Percentiles rank a stretch among this genome's conserved stretches.
These are phyloP conservation scores for Eucidaris tribuloides DNA, from an alignment of 35 echinoderm and acorn worm genomes.

Conservation along the genomic window DNA sequence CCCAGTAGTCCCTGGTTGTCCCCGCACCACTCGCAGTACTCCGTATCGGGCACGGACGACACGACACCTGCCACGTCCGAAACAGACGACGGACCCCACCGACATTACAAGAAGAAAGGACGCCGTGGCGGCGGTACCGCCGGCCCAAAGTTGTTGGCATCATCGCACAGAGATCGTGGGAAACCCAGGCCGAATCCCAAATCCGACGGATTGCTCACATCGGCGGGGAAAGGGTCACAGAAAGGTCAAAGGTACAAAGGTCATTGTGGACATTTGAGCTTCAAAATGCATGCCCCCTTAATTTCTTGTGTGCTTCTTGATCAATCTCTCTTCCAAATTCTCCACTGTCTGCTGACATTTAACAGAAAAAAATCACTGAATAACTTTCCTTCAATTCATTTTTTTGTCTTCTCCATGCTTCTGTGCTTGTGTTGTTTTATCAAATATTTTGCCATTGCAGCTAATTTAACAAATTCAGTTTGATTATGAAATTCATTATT, in stretches of 20 bases:
- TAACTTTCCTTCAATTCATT: no score
- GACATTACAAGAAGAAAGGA: conserved; percentile 2
- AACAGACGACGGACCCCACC: neutral
- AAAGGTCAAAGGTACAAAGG: conserved; percentile 16
- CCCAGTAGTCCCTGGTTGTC: conserved; percentile 19
- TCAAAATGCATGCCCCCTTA: no score
- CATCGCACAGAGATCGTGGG: neutral
- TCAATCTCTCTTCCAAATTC: no score
- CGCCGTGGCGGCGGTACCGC: neutral
- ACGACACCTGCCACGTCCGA: neutral
- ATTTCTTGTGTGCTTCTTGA: no score
- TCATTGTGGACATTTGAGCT: no score
- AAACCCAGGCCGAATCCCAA: neutral
- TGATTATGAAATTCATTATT: no score
- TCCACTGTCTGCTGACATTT: no score
- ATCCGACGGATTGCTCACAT: neutral
- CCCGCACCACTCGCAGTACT: neutral
- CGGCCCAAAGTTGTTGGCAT: neutral
- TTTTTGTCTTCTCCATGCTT: no score
- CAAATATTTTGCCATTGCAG: no score
- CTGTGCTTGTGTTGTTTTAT: no score
- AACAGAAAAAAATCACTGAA: no score
- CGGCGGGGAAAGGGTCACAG: neutral
- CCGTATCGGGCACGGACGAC: neutral
- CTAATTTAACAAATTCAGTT: no score